Evolutionary conservation across 2,797 vertebrate species (phyloP).

Genomic region (Cynodonichthys magdalenae): DNA sequence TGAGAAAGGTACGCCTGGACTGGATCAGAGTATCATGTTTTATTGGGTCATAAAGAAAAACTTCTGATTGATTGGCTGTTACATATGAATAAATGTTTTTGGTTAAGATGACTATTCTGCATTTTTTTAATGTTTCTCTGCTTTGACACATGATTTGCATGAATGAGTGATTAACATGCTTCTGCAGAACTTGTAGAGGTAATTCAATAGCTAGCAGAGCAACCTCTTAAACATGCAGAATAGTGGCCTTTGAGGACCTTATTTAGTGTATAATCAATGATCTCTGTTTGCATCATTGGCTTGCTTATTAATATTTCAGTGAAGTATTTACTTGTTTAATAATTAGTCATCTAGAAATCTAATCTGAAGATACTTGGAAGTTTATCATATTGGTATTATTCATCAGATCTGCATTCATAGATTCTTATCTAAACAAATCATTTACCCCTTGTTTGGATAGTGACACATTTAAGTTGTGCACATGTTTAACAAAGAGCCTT

Average conservation of each 20-base stretch:
- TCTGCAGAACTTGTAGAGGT: no score
- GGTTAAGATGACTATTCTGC: no score
- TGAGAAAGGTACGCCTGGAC: conserved; percentile 74
- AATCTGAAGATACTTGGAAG: background rate
- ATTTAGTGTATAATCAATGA: no score
- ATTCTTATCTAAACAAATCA: background rate
- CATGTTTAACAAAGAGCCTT: conserved; percentile 93
- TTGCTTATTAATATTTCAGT: no score
- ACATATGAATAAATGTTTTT: background rate
- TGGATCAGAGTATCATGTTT: background rate
- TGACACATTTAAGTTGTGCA: conserved; percentile 13
- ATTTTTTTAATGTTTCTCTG: no score
- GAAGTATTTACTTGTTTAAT: background rate
- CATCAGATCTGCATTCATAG: background rate
- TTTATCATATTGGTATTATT: conserved; percentile 1
- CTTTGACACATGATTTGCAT: no score
- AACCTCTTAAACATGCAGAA: no score
- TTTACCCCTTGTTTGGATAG: background rate
- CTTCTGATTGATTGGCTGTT: background rate
- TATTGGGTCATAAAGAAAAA: background rate
- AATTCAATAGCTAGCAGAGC: no score
- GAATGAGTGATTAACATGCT: no score
- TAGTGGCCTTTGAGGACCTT: no score
- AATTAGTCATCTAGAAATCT: background rate
- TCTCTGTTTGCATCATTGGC: background rate